phyloP scores from a whole-genome alignment of 2,888 invertebrate genomes.

The Macrosiphum euphorbiae region DNA sequence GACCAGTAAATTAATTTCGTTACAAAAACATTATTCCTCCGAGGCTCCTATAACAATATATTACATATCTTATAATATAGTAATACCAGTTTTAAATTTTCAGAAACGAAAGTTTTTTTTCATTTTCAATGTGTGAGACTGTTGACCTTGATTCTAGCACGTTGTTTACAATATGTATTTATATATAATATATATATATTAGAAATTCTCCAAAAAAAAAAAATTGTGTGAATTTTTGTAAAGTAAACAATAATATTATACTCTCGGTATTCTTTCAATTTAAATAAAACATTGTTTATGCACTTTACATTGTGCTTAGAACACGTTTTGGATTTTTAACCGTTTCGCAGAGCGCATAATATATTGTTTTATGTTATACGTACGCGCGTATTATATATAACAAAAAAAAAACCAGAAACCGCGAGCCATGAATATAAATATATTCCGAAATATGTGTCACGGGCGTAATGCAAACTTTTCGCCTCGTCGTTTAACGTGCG shows the following conservation, averaged over 20 bases:
- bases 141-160: conserved; percentile 7
- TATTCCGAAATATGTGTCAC: conserved; percentile 32
- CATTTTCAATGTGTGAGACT: background rate
- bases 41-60: background rate
- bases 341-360: conserved; percentile 15
- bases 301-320: background rate
- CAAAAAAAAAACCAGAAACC: conserved; percentile 23
- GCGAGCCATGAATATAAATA: background rate
- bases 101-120: conserved; percentile 25
- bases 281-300: conserved; percentile 56
- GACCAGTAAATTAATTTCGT: background rate
- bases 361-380: conserved; percentile 27
- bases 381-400: conserved; percentile 9
- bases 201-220: conserved; percentile 29
- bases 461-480: conserved; percentile 48
- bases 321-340: conserved; percentile 55
- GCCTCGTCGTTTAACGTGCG: background rate
- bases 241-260: conserved; percentile 53
- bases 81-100: conserved; percentile 1
- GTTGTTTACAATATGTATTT: background rate
- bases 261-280: conserved; percentile 7
- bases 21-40: background rate
- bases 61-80: background rate
- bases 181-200: too few species aligned
- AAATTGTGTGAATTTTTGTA: background rate